Percentiles rank a stretch among this genome's conserved stretches.
Evolutionary conservation across 2,113 vertebrate genomes (phyloP).

Genomic region (Hiodon alosoides): DNA sequence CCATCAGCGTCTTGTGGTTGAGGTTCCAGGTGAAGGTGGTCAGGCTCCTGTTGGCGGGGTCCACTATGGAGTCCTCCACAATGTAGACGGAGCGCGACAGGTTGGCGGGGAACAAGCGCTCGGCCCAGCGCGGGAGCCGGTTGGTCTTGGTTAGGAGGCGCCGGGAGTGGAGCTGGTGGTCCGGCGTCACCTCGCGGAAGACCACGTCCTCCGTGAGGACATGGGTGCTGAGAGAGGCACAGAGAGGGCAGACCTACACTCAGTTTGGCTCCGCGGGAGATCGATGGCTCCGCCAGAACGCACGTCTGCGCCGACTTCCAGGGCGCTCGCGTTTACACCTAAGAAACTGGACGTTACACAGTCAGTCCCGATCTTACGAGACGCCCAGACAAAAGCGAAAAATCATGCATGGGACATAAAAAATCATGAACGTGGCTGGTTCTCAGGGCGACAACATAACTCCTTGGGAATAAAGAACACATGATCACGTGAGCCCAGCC

Average conservation of each 20-base stretch:
- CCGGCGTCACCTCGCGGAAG: conserved; percentile 62
- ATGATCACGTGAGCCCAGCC: too few relatives aligned
- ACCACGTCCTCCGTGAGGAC: conserved; percentile 72
- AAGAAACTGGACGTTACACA: too few relatives aligned
- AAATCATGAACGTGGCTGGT: too few relatives aligned
- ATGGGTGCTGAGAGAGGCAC: conserved; percentile 53
- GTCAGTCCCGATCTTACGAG: too few relatives aligned
- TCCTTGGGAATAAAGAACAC: too few relatives aligned
- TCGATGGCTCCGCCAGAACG: not conserved
- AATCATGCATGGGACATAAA: too few relatives aligned
- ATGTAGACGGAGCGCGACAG: conserved; percentile 66
- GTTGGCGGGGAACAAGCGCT: conserved; percentile 58
- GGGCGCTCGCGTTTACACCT: too few relatives aligned
- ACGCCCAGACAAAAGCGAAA: too few relatives aligned
- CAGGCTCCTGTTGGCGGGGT: conserved; percentile 54
- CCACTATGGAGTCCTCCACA: conserved; percentile 68
- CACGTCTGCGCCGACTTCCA: too few relatives aligned
- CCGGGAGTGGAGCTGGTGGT: conserved; percentile 60
- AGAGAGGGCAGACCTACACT: not conserved
- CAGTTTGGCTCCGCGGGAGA: not conserved
- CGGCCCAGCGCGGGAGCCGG: conserved; percentile 70
- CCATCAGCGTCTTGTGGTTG: conserved; percentile 58
- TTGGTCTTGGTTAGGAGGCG: conserved; percentile 73
- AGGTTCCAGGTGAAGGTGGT: conserved; percentile 69
- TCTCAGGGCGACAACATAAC: too few relatives aligned